A percentile compares a stretch with the other conserved stretches of the same genome.
Conservation (phyloP, 2,888 invertebrate genomes). For the Dusona sp. region DNA sequence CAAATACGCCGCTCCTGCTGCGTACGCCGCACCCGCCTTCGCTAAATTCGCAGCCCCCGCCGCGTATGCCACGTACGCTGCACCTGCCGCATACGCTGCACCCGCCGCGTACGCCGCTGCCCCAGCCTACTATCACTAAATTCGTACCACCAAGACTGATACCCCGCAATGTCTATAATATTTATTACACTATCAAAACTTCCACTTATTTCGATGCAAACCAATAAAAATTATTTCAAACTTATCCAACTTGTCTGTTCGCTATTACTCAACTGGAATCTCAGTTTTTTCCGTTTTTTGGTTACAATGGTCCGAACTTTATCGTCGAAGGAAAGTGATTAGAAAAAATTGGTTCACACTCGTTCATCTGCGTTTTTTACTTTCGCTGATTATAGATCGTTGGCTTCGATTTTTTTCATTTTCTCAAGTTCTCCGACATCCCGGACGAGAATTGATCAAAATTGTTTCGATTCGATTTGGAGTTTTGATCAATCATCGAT, state of each 20-base stretch:
- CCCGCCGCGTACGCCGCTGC: constrained; percentile 23
- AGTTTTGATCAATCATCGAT: too few relatives aligned
- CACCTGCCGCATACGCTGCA: constrained; percentile 20
- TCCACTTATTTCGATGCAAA: background rate
- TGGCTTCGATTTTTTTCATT: too few relatives aligned
- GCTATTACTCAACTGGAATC: background rate
- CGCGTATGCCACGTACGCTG: constrained; percentile 50
- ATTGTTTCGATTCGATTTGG: too few relatives aligned
- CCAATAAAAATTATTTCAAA: constrained; percentile 25
- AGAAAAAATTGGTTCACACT: too few relatives aligned
- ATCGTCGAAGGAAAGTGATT: background rate
- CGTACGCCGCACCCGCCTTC: constrained; percentile 50
- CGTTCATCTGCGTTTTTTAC: too few relatives aligned
- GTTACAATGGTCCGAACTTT: background rate
- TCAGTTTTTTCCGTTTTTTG: background rate
- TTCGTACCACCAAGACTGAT: constrained; percentile 16
- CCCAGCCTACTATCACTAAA: constrained; percentile 35
- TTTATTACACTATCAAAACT: constrained; percentile 36
- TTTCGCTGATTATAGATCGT: too few relatives aligned
- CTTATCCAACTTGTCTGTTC: background rate
- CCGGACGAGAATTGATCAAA: background rate
- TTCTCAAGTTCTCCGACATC: background rate
- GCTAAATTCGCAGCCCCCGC: constrained; percentile 54
- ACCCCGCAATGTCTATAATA: constrained; percentile 33
- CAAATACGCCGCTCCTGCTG: constrained; percentile 49